Evolutionary conservation across 2,113 vertebrate species (phyloP).

Genomic region (Psophia crepitans): DNA sequence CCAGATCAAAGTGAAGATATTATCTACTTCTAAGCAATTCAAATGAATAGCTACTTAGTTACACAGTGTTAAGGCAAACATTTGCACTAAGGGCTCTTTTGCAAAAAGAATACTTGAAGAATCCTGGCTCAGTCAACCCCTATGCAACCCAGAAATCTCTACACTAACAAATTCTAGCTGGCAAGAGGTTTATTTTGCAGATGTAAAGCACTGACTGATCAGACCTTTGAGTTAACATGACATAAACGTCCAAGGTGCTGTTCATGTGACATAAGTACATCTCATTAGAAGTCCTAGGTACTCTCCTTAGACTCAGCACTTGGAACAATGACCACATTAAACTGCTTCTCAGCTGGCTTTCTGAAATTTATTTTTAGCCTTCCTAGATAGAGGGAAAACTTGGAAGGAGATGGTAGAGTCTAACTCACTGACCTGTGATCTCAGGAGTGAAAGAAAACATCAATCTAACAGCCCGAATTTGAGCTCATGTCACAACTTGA

Average conservation of each 20-base stretch:
- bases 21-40: neutral
- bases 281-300: neutral
- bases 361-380: neutral
- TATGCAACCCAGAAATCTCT: neutral
- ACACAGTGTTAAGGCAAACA: neutral
- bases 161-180: neutral
- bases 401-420: neutral
- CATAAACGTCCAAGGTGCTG: neutral
- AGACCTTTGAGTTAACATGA: neutral
- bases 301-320: neutral
- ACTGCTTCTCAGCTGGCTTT: neutral
- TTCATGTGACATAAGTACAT: neutral
- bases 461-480: neutral
- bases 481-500: neutral
- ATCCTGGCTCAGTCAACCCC: neutral
- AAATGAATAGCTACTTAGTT: neutral
- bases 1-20: conserved; percentile 1
- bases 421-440: neutral
- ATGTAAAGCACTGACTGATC: neutral
- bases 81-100: neutral
- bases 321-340: neutral
- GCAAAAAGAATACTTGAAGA: neutral
- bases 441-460: neutral
- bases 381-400: neutral
- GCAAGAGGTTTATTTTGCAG: neutral